A percentile compares a stretch with the other conserved stretches of the same genome.
Conservation (phyloP, 1,140 invertebrate genomes). For the Heterodera carotae region DNA sequence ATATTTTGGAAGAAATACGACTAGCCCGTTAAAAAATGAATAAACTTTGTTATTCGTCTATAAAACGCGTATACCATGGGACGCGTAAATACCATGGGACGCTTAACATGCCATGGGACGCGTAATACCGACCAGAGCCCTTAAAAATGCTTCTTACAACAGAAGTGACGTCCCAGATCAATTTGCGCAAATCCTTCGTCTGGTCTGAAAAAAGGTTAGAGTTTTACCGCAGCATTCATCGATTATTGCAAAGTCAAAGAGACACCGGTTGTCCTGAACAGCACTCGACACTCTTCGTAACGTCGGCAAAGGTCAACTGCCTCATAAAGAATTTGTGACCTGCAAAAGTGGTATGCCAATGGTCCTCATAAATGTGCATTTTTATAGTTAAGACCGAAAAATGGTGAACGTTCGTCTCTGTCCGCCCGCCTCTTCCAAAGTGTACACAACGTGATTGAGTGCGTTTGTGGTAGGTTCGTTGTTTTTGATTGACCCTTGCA, state of each 20-base stretch:
- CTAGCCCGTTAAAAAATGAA: too few species aligned
- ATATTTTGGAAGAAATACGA: too few species aligned
- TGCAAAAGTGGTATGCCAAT: too few species aligned
- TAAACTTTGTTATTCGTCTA: too few species aligned
- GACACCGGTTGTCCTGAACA: slow-evolving; percentile 46
- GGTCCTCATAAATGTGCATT: too few species aligned
- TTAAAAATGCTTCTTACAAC: slow-evolving; percentile 1
- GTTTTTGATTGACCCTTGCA: slow-evolving; percentile 25
- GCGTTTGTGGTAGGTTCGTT: slow-evolving; percentile 9
- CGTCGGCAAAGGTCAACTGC: slow-evolving; percentile 57
- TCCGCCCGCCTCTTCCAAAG: background rate
- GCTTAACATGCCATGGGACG: too few species aligned
- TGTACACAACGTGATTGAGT: slow-evolving; percentile 24
- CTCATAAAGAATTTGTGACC: slow-evolving; percentile 22
- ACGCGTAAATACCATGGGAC: too few species aligned
- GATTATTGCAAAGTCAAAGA: too few species aligned
- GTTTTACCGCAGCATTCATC: slow-evolving; percentile 14
- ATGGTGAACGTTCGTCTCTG: slow-evolving; percentile 19
- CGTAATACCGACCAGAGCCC: too few species aligned
- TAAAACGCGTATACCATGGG: too few species aligned
- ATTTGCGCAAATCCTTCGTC: slow-evolving; percentile 48
- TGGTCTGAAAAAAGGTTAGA: slow-evolving; percentile 37
- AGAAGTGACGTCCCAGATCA: slow-evolving; percentile 46
- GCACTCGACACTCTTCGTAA: slow-evolving; percentile 51
- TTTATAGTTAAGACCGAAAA: too few species aligned